Percentiles rank a stretch among this genome's conserved stretches.
These are phyloP conservation scores for Crotalus adamanteus DNA, from an alignment of 2,797 vertebrate genomes.

Conservation along the genomic window DNA sequence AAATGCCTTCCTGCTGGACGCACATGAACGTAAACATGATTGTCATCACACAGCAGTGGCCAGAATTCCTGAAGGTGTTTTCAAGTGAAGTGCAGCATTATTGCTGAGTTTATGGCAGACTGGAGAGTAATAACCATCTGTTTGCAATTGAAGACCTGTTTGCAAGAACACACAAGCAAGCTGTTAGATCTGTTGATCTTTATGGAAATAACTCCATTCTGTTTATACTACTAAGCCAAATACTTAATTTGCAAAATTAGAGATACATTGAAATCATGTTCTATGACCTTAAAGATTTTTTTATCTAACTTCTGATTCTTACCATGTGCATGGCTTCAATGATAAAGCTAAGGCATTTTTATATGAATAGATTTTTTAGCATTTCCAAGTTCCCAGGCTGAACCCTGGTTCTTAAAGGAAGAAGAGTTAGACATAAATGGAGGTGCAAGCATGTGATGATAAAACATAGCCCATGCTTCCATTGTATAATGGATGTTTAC, in stretches of 20 bases:
- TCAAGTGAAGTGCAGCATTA: slow-evolving; percentile 67
- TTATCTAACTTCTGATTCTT: background rate
- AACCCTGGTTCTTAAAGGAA: background rate
- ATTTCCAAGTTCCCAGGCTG: background rate
- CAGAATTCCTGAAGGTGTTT: slow-evolving; percentile 68
- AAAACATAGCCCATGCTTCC: background rate
- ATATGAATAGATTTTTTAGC: background rate
- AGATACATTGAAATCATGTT: background rate
- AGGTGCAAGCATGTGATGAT: background rate
- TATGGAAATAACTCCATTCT: slow-evolving; percentile 7
- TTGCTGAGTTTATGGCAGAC: slow-evolving; percentile 67
- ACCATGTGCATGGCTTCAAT: background rate
- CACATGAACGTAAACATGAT: slow-evolving; percentile 47
- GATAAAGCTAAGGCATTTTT: background rate
- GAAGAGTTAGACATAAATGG: background rate
- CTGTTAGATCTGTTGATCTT: slow-evolving; percentile 27
- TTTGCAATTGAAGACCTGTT: slow-evolving; percentile 73
- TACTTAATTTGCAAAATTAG: background rate
- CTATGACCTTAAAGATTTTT: background rate
- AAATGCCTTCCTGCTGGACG: slow-evolving; percentile 57
- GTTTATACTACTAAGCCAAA: background rate
- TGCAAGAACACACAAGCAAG: slow-evolving; percentile 54
- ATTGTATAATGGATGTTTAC: background rate
- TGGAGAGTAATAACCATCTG: slow-evolving; percentile 78
- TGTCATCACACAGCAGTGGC: slow-evolving; percentile 47